Conservation (phyloP, 2,888 invertebrate genomes). For the Colostygia pectinataria region DNA sequence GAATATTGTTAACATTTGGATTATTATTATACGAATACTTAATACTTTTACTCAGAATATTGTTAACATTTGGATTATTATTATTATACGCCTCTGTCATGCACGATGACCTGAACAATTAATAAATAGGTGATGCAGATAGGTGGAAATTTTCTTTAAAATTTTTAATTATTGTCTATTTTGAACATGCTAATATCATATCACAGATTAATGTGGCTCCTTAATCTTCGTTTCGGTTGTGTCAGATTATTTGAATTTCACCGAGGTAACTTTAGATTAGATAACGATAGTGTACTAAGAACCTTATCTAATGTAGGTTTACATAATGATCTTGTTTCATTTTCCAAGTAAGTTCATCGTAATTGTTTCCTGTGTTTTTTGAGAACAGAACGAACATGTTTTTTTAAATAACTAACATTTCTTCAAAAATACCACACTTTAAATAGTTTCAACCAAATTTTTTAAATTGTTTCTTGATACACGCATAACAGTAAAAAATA, state of each 20-base stretch:
- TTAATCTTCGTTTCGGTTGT: constrained; percentile 58
- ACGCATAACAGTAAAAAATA: constrained; percentile 15
- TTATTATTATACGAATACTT: no score
- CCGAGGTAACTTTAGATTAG: constrained; percentile 57
- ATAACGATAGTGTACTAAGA: constrained; percentile 62
- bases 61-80: no score
- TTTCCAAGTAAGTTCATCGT: constrained; percentile 6
- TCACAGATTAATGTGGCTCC: constrained; percentile 68
- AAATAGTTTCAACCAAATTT: no score
- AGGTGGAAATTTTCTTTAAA: background rate
- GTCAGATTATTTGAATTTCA: constrained; percentile 66
- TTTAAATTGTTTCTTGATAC: background rate
- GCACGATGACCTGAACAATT: no score
- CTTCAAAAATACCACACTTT: no score
- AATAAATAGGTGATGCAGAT: no score
- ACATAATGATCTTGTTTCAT: constrained; percentile 36
- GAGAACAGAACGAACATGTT: no score
- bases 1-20: no score
- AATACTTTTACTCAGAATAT: no score
- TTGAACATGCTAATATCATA: background rate
- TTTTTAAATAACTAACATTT: no score
- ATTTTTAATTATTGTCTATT: no score
- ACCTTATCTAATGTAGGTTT: constrained; percentile 44
- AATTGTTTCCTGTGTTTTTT: background rate
- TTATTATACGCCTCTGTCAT: no score